Conservation (phyloP, 2,797 vertebrate genomes). For the Nannoperca australis region DNA sequence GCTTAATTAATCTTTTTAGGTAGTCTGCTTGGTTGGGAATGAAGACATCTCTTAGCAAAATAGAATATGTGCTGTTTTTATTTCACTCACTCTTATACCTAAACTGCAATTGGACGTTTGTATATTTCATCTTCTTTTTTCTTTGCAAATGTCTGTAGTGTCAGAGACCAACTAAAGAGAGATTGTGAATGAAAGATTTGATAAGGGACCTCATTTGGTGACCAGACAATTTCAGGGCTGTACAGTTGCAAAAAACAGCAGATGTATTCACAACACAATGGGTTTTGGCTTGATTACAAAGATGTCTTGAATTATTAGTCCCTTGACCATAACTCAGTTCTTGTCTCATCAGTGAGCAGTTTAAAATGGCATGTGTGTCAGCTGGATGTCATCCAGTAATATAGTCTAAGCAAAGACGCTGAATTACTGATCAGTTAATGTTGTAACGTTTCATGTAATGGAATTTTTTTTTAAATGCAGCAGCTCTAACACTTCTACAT, state of each 20-base stretch:
- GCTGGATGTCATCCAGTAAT: not conserved
- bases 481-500: not conserved
- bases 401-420: not conserved
- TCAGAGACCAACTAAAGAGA: not conserved
- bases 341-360: not conserved
- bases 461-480: not conserved
- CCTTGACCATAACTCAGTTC: not conserved
- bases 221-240: not conserved
- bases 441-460: not conserved
- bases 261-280: too few species aligned
- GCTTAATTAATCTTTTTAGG: not conserved
- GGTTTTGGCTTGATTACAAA: not conserved
- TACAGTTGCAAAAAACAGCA: too few species aligned
- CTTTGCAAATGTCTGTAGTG: too few species aligned
- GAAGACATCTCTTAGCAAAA: too few species aligned
- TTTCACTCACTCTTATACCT: too few species aligned
- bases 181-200: not conserved
- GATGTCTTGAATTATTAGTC: not conserved
- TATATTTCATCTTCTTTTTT: not conserved
- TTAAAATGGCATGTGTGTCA: constrained; percentile 3
- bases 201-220: not conserved
- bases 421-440: not conserved
- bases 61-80: too few species aligned
- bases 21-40: too few species aligned
- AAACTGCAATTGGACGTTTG: too few species aligned